A percentile compares a stretch with the other conserved stretches of the same genome.
Evolutionary conservation across 1,140 invertebrate genomes (phyloP).

Genomic region (Hydropsyche tenuis): DNA sequence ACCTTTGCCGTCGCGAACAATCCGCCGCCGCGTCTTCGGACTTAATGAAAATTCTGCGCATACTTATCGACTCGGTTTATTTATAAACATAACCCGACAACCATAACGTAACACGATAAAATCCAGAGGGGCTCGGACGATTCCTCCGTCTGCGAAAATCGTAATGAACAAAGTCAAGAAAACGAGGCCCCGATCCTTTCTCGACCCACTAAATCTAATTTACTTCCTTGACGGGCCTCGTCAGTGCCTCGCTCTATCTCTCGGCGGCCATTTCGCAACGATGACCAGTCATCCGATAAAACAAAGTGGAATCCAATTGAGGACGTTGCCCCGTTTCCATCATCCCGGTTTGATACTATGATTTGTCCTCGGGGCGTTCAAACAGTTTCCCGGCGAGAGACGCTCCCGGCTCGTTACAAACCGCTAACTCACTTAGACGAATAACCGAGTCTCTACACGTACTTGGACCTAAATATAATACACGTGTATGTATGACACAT

Average conservation of each 20-base stretch:
- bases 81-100: not conserved
- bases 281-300: constrained; percentile 19
- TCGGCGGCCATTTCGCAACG: not conserved
- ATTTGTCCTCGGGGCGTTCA: constrained; percentile 15
- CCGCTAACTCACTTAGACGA: constrained; percentile 11
- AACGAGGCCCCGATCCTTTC: not conserved
- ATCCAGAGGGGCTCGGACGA: no score
- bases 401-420: constrained; percentile 4
- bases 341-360: constrained; percentile 12
- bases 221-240: not conserved
- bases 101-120: no score
- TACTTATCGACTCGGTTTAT: constrained; percentile 19
- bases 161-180: no score
- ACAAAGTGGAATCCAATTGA: constrained; percentile 24
- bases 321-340: not conserved
- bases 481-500: not conserved
- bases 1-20: constrained; percentile 31
- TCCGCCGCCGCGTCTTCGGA: constrained; percentile 25
- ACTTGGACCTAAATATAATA: not conserved
- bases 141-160: no score
- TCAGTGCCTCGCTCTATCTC: not conserved
- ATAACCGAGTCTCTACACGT: not conserved
- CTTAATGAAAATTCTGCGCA: constrained; percentile 31
- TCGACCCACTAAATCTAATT: constrained; percentile 18
- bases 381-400: constrained; percentile 8